Conservation (phyloP, 1,140 invertebrate genomes). For the Vanessa tameamea region DNA sequence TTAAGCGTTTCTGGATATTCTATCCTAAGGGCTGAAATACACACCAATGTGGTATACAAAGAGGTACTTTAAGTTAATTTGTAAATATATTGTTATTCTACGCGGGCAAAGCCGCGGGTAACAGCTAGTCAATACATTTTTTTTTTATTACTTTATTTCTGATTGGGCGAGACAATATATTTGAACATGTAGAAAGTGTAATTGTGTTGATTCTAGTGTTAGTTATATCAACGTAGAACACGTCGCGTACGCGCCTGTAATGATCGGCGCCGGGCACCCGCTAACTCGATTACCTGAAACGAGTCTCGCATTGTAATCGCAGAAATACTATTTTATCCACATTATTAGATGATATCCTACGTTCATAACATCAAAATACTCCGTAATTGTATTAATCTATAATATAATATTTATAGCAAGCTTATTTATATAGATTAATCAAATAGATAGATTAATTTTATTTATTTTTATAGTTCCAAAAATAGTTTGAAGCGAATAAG, state of each 20-base stretch:
- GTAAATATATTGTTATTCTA: too few relatives aligned
- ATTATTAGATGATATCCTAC: constrained; percentile 55
- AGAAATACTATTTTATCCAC: constrained; percentile 66
- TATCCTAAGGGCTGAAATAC: too few relatives aligned
- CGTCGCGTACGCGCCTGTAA: constrained; percentile 54
- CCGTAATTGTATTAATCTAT: constrained; percentile 42
- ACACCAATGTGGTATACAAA: too few relatives aligned
- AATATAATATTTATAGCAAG: not conserved
- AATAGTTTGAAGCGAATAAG: too few relatives aligned
- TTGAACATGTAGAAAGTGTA: not conserved
- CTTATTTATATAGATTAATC: not conserved
- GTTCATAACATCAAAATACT: constrained; percentile 37
- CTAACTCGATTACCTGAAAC: constrained; percentile 74
- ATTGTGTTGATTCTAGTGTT: constrained; percentile 37
- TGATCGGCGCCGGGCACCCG: constrained; percentile 65
- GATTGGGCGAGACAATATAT: too few relatives aligned
- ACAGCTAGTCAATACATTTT: too few relatives aligned
- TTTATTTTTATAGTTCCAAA: not conserved
- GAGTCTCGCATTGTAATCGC: constrained; percentile 69
- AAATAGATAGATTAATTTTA: not conserved
- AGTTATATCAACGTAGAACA: constrained; percentile 44
- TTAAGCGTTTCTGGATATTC: too few relatives aligned
- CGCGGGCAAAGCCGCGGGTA: too few relatives aligned
- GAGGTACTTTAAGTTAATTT: too few relatives aligned
- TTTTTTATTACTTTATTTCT: too few relatives aligned